Conservation (phyloP, 2,113 vertebrate genomes). For the Cervus canadensis region DNA sequence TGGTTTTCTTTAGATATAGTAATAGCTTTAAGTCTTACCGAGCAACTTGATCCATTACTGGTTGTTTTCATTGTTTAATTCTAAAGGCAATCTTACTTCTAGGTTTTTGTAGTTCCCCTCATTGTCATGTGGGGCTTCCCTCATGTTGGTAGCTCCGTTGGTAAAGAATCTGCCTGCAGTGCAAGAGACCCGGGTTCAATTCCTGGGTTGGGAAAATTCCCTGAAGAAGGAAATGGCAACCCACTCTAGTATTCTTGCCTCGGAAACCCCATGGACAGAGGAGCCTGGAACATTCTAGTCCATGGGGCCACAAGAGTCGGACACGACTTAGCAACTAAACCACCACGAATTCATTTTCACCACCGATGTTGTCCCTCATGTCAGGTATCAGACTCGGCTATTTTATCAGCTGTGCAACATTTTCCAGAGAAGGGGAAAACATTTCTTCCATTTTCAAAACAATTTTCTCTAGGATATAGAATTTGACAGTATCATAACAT, state of each 20-base stretch:
- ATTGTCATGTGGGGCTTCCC: not conserved
- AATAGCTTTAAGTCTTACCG: not conserved
- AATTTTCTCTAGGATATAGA: not conserved
- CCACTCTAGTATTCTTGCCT: not conserved
- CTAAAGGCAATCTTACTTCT: not conserved
- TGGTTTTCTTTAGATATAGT: not conserved
- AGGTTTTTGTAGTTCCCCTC: not conserved
- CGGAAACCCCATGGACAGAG: not conserved
- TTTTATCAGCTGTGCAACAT: not conserved
- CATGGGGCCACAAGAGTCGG: not conserved
- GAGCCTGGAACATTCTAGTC: not conserved
- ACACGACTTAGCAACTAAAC: not conserved
- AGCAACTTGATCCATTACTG: not conserved
- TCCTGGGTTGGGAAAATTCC: not conserved
- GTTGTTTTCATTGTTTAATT: not conserved
- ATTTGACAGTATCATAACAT: not conserved
- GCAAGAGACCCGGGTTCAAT: not conserved
- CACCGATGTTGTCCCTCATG: not conserved
- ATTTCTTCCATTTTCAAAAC: constrained; percentile 14
- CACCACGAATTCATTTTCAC: not conserved
- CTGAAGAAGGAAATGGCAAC: not conserved
- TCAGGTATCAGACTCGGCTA: not conserved
- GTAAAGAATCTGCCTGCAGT: not conserved
- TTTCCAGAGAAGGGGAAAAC: not conserved
- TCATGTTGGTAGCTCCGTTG: not conserved